Evolutionary conservation across 2,888 invertebrate species (phyloP), one percentile per base, ranked within the genome.

Genomic region (Candidula unifasciata): DNA sequence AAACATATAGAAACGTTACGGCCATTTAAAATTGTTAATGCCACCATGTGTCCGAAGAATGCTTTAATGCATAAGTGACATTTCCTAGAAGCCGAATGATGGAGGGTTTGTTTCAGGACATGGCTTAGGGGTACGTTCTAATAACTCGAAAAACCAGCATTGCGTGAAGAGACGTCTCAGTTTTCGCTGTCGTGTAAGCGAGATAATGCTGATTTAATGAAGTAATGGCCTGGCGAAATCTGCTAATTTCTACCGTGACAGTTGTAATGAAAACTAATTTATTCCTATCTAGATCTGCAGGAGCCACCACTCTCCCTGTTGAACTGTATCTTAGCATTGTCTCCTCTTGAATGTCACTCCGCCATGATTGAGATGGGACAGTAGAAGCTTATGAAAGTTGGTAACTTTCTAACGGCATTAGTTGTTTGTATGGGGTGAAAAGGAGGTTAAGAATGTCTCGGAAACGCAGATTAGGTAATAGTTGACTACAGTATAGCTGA

Each of bases 161-260:
- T 69, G 33, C 30, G 18, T 30, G 30, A 69, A 69, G 30, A 33
- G 6, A n/a, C 27, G 21, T 69, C 27, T 30, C n/a, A 18, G 18
- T 73, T 73, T n/a, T 37, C 35, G 16, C 21, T 37, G 73, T 73
- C 73, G 37, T 73, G 73, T 35, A 73, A 35, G 21, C 73, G 21
- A 18, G 37, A 24, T 73, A 37, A 73, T 73, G 73, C 10, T 35
- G 35, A 3, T 6, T 37, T 73, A 73, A 73, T 73, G 73, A 73
- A 37, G 3, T 73, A 73, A 73, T 73, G 73, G 73, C 5, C 16
- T 8, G 37, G 44, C 16, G 16, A n/a, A 73, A 73, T 37, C 35
- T 16, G 21, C 35, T 24, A 35, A 73, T 37, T 73, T 37, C 24
- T 5, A 21, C 21, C 60, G 18, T 60, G 60, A 60, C 24, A n/a